Evolutionary conservation across 2,797 vertebrate species (phyloP), one percentile per base, ranked within the genome.

Genomic region (Luscinia luscinia): DNA sequence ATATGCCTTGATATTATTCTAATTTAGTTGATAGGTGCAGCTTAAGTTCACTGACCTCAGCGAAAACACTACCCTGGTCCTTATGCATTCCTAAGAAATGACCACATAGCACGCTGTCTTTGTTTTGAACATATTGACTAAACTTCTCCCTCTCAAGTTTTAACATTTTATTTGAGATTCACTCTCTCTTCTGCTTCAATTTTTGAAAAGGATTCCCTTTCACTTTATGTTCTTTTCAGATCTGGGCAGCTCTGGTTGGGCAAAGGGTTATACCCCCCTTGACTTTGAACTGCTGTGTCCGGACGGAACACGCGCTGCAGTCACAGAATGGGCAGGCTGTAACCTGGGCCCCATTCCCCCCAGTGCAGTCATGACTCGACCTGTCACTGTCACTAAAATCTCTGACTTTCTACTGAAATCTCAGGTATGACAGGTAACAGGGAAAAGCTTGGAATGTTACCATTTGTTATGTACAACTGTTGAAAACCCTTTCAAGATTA

Each of bases 401-500:
- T 97, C 98, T 12, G 97, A 98, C 90, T 99, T 99, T 87, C 97
- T 99, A 57, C 97, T 97, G 96, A 98, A 99, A 94, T 98, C 98
- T 49, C 98, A 99, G 98, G 99, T 99, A 73, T 87, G 88, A 81
- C 91, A 87, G 38, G 2, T 20, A 59, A 54, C 30, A 23, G n/a
- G 57, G 38, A 30, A 63, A 26, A 75, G 17, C 75, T n/a, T 52
- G 49, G 23, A 28, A 19, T 45, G 20, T 28, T 52, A 38, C 14
- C 20, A 4, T 30, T 55, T 61, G 11, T 68, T 55, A 28, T 3
- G 15, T 48, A 5, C 1, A 9, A 24, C 38, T 91, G 46, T 70
- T 91, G 55, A 62, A 73, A 89, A 57, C 18, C 19, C 34, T 76
- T 48, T 67, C 43, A 51, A 67, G 30, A 36, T 64, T 38, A 26